Evolutionary conservation across 2,888 invertebrate genomes (phyloP).

Genomic region (Polyommatus icarus): DNA sequence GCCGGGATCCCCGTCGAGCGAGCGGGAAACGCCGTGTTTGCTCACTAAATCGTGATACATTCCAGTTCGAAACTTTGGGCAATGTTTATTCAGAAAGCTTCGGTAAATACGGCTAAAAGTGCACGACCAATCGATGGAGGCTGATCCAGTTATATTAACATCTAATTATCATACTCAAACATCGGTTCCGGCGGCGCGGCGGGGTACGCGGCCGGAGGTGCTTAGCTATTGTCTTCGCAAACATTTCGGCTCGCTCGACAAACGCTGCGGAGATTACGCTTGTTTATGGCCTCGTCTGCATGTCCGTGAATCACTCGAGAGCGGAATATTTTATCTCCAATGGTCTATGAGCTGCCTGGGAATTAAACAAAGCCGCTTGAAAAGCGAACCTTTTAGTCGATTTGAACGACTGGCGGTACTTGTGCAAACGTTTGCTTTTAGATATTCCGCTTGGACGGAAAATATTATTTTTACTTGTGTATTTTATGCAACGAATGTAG

Average conservation of each 20-base stretch:
- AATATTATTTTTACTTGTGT: constrained; percentile 7
- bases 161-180: constrained; percentile 77
- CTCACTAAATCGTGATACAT: constrained; percentile 40
- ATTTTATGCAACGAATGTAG: not conserved
- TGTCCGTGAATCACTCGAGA: constrained; percentile 45
- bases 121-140: constrained; percentile 57
- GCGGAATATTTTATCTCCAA: constrained; percentile 40
- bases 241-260: constrained; percentile 64
- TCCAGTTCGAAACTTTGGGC: constrained; percentile 36
- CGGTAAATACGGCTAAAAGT: constrained; percentile 56
- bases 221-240: constrained; percentile 74
- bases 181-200: no score
- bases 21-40: constrained; percentile 36
- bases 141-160: constrained; percentile 78
- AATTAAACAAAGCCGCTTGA: constrained; percentile 33
- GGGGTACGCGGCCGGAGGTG: constrained; percentile 63
- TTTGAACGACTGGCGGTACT: not conserved
- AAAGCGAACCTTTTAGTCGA: constrained; percentile 41
- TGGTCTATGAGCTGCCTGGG: constrained; percentile 38
- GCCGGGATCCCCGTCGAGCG: constrained; percentile 28
- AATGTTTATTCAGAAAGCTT: constrained; percentile 69
- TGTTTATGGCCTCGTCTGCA: constrained; percentile 61
- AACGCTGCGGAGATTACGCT: constrained; percentile 71
- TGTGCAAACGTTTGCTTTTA: constrained; percentile 11
- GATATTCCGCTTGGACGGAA: not conserved